Conservation (phyloP, 2,888 invertebrate genomes). For the Helicoverpa assulta region DNA sequence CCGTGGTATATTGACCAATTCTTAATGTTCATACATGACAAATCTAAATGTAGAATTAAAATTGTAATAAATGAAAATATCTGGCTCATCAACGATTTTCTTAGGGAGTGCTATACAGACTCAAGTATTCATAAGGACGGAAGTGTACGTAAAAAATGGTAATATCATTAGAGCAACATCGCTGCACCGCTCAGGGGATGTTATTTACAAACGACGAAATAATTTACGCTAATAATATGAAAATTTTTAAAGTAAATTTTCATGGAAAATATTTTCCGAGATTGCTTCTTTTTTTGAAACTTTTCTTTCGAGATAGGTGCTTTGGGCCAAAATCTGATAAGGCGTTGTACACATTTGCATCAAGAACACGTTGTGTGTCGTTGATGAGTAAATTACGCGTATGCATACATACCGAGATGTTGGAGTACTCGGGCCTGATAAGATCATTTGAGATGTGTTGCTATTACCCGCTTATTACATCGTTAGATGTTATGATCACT, state of each 20-base stretch:
- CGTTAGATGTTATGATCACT: slow-evolving; percentile 46
- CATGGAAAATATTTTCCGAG: slow-evolving; percentile 19
- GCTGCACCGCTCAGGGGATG: slow-evolving; percentile 64
- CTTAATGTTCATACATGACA: slow-evolving; percentile 17
- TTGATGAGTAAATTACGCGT: slow-evolving; percentile 21
- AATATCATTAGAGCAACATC: slow-evolving; percentile 77
- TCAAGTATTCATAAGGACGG: slow-evolving; percentile 83
- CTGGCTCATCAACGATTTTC: slow-evolving; percentile 76
- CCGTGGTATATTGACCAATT: slow-evolving; percentile 20
- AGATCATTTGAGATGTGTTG: slow-evolving; percentile 37
- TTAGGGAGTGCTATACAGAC: slow-evolving; percentile 71
- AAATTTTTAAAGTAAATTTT: slow-evolving; percentile 37
- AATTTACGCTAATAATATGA: slow-evolving; percentile 54
- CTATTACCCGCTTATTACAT: slow-evolving; percentile 51
- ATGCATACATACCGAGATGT: background rate
- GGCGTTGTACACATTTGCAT: slow-evolving; percentile 34
- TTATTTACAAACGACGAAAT: slow-evolving; percentile 62
- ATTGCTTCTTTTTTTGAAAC: background rate
- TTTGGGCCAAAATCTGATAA: slow-evolving; percentile 30
- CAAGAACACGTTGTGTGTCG: slow-evolving; percentile 22
- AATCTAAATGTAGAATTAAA: slow-evolving; percentile 49
- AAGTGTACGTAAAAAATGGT: slow-evolving; percentile 76
- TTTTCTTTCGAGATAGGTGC: slow-evolving; percentile 4
- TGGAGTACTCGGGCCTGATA: slow-evolving; percentile 22
- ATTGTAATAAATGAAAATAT: slow-evolving; percentile 77